A percentile compares a stretch with the other conserved stretches of the same genome.
These are phyloP conservation scores for Rhogogaster chlorosoma DNA, from an alignment of 2,888 invertebrate genomes.

Conservation along the genomic window DNA sequence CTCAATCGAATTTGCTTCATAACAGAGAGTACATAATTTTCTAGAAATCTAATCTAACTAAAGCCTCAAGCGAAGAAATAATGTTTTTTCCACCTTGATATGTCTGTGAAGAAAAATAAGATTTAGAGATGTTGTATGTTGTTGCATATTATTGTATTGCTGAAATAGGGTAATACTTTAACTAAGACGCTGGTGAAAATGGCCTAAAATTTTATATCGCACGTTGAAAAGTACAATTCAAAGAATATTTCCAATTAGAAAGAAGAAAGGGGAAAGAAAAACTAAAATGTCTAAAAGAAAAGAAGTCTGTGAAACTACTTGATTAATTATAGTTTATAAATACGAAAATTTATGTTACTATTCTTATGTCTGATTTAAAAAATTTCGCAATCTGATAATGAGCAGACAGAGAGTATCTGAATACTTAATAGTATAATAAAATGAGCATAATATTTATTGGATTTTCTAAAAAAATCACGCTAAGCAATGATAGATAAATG, in stretches of 20 bases:
- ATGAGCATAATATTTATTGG: not conserved
- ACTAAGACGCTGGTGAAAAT: not conserved
- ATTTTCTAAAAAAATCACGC: not conserved
- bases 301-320: not conserved
- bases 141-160: not conserved
- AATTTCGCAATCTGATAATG: not conserved
- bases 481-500: not conserved
- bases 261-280: too few relatives aligned
- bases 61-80: not conserved
- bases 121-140: not conserved
- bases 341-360: not conserved
- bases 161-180: too few relatives aligned
- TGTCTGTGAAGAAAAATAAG: not conserved
- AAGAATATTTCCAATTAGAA: not conserved
- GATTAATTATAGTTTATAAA: not conserved
- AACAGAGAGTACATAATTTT: not conserved
- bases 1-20: not conserved
- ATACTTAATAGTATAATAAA: slow-evolving; percentile 13
- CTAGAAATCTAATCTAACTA: not conserved
- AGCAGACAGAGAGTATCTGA: not conserved
- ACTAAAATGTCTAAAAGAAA: not conserved
- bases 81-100: not conserved
- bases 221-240: not conserved
- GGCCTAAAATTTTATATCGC: not conserved
- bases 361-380: not conserved